Base-by-base conservation (phyloP, 92 coral and sea anemone genomes). In the Heliopora coerulea region DNA sequence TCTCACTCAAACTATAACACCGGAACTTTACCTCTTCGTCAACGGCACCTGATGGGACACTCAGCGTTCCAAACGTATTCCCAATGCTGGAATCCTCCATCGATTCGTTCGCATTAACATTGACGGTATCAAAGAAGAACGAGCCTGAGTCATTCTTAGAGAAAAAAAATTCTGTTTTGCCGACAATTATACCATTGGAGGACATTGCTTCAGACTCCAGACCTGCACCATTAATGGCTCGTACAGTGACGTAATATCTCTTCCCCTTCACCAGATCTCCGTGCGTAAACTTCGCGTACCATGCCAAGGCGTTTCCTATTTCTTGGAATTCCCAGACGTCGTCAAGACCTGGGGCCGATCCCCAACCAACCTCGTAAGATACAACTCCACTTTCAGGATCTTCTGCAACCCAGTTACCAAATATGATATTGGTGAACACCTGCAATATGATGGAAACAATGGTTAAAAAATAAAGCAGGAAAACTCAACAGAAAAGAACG, bases 321-420 rank as follows among this genome's bases (percentile, higher is more conserved):
- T 93, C 98, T 58, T 87, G 96, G 57, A 74, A 92, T 1, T 85
- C 90, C 64, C 77, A 83, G 18, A 87, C 57, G 62, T 93, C 87
- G 14, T 78, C 80, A 9, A 74, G 60, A 10, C 91, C 91, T 58
- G 96, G 96, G 8, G 96, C 88, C 24, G 91, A 87, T 17, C 98
- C 98, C 98, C 98, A 93, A 77, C 89, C 98, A 30, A 93, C 89
- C 54, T 93, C 98, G 82, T 84, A 93, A 26, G 98, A 93, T 41
- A 82, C 85, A 29, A 93, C 79, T 21, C 82, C 96, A 70, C 98
- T 93, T 48, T 93, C 96, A 1, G 91, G 88, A 57, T 93, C 98
- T 39, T 56, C 68, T 44, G 92, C 98, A 29, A 59, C 77, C 69
- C 84, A 93, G 65, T 90, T 87, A 1, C 96, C 96, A 26, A 93